phyloP scores from a whole-genome alignment of 1,140 invertebrate species.

The Samia ricini region DNA sequence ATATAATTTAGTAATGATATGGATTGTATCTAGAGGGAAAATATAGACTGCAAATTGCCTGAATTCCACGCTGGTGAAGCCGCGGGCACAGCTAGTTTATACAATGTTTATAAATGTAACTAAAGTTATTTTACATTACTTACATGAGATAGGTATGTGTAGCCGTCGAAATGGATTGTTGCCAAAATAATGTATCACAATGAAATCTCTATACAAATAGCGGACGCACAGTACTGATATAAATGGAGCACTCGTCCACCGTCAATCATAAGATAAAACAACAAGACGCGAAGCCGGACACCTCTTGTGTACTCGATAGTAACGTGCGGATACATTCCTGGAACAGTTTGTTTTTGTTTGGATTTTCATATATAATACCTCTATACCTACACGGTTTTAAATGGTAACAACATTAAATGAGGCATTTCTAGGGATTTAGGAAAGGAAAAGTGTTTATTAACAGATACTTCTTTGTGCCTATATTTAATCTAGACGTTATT shows the following conservation, averaged over 20 bases:
- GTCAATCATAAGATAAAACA: slow-evolving; percentile 33
- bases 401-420: neutral
- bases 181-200: slow-evolving; percentile 8
- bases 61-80: too few species aligned
- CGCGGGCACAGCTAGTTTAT: too few species aligned
- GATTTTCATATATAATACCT: slow-evolving; percentile 8
- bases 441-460: too few species aligned
- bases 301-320: slow-evolving; percentile 7
- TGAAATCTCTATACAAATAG: slow-evolving; percentile 6
- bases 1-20: too few species aligned
- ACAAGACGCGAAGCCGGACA: slow-evolving; percentile 25
- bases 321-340: slow-evolving; percentile 21
- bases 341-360: slow-evolving; percentile 27
- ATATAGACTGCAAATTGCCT: too few species aligned
- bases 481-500: too few species aligned
- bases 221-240: neutral
- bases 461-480: too few species aligned
- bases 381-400: slow-evolving; percentile 8
- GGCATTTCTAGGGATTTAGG: too few species aligned
- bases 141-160: too few species aligned
- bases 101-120: neutral
- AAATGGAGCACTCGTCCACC: slow-evolving; percentile 15
- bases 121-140: neutral
- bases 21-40: too few species aligned
- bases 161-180: slow-evolving; percentile 1